phyloP scores from a whole-genome alignment of 2,888 invertebrate species.

The Lycocerus yunnanus region DNA sequence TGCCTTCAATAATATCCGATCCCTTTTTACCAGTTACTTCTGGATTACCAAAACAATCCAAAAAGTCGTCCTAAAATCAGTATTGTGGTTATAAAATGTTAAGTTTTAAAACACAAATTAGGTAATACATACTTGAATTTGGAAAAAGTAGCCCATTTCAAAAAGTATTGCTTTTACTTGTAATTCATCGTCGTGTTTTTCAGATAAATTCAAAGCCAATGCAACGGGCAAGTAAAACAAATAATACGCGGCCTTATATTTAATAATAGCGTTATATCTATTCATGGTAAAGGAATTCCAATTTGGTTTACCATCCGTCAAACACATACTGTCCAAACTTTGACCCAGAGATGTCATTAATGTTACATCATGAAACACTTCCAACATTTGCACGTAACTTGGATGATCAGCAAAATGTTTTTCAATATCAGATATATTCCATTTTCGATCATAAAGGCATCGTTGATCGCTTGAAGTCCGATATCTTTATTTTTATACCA shows the following conservation, averaged over 20 bases:
- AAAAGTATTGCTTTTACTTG: slow-evolving; percentile 85
- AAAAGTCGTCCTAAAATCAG: slow-evolving; percentile 73
- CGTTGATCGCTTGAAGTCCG: slow-evolving; percentile 81
- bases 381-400: slow-evolving; percentile 78
- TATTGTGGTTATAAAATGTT: too few relatives aligned
- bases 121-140: slow-evolving; percentile 73
- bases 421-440: slow-evolving; percentile 64
- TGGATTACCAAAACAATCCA: slow-evolving; percentile 90
- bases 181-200: slow-evolving; percentile 75
- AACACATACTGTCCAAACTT: slow-evolving; percentile 75
- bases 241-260: slow-evolving; percentile 93
- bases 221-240: slow-evolving; percentile 92
- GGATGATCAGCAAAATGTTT: slow-evolving; percentile 75
- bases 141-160: slow-evolving; percentile 94
- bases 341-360: slow-evolving; percentile 80
- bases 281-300: slow-evolving; percentile 81
- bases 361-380: slow-evolving; percentile 79
- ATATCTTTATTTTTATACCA: slow-evolving; percentile 84
- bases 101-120: not conserved
- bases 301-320: slow-evolving; percentile 61
- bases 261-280: slow-evolving; percentile 83
- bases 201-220: slow-evolving; percentile 84
- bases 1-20: slow-evolving; percentile 92
- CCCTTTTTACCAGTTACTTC: slow-evolving; percentile 86
- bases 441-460: slow-evolving; percentile 69